Conservation (phyloP, 2,888 invertebrate genomes). For the Pocota personata region DNA sequence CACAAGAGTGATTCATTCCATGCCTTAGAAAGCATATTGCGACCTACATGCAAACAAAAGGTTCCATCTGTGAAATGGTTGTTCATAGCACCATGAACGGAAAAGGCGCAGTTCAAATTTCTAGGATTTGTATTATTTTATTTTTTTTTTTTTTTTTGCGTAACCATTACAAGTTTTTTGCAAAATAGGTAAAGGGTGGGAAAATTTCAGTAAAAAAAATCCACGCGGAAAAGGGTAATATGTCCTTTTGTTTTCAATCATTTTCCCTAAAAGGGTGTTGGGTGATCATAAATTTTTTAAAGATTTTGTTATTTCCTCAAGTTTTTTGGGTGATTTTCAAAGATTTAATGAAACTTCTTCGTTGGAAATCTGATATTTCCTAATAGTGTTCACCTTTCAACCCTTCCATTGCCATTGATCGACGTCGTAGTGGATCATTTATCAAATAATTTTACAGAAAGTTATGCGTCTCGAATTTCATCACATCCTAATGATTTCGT, state of each 20-base stretch:
- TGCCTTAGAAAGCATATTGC: slow-evolving; percentile 51
- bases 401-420: slow-evolving; percentile 38
- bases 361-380: slow-evolving; percentile 59
- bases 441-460: slow-evolving; percentile 44
- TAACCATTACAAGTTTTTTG: slow-evolving; percentile 22
- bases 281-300: slow-evolving; percentile 61
- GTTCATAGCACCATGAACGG: slow-evolving; percentile 16
- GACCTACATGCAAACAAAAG: slow-evolving; percentile 44
- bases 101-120: slow-evolving; percentile 40
- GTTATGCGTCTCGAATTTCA: slow-evolving; percentile 60
- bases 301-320: slow-evolving; percentile 26
- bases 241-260: slow-evolving; percentile 63
- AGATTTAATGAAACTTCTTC: slow-evolving; percentile 19
- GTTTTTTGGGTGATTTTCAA: slow-evolving; percentile 11
- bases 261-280: slow-evolving; percentile 64
- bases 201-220: slow-evolving; percentile 34
- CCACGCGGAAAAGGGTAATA: slow-evolving; percentile 55
- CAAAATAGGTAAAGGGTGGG: slow-evolving; percentile 58
- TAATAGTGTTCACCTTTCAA: slow-evolving; percentile 69
- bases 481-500: slow-evolving; percentile 61
- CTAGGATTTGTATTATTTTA: slow-evolving; percentile 34
- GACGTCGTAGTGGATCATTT: slow-evolving; percentile 51
- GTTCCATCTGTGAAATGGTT: slow-evolving; percentile 50
- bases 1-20: slow-evolving; percentile 9
- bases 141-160: slow-evolving; percentile 30